phyloP scores from a whole-genome alignment of 2,113 vertebrate genomes.

The Gymnorhina tibicen region DNA sequence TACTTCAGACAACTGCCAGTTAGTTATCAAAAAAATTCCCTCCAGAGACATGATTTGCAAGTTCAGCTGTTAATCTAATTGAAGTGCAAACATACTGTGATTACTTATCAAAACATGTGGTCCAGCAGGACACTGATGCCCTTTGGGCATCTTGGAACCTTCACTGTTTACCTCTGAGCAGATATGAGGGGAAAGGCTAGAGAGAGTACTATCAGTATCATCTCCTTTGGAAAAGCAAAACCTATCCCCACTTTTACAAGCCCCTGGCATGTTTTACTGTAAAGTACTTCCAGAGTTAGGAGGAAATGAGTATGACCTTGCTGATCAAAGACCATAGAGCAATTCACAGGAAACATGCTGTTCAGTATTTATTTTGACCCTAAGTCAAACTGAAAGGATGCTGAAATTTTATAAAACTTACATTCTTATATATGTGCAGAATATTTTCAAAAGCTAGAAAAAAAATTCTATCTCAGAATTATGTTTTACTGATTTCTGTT shows the following conservation, averaged over 20 bases:
- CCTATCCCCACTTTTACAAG: neutral
- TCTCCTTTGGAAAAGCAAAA: neutral
- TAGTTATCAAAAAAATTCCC: slow-evolving; percentile 31
- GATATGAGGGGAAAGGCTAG: neutral
- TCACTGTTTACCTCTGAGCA: neutral
- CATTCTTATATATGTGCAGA: neutral
- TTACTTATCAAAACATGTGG: slow-evolving; percentile 6
- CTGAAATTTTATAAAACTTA: neutral
- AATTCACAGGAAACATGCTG: neutral
- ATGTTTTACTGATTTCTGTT: neutral
- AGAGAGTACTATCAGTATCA: neutral
- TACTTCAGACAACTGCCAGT: slow-evolving; percentile 53
- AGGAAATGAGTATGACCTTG: neutral
- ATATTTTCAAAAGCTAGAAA: neutral
- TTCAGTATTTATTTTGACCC: neutral
- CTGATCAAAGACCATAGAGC: neutral
- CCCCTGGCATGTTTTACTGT: neutral
- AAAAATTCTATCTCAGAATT: neutral
- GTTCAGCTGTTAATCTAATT: slow-evolving; percentile 44
- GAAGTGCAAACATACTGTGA: slow-evolving; percentile 16
- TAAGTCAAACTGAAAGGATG: neutral
- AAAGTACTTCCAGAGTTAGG: neutral
- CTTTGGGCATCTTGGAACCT: neutral
- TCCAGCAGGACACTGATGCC: neutral
- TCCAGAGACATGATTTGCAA: slow-evolving; percentile 23